phyloP scores from a whole-genome alignment of 2,888 invertebrate genomes.

The Melanotus villosus region DNA sequence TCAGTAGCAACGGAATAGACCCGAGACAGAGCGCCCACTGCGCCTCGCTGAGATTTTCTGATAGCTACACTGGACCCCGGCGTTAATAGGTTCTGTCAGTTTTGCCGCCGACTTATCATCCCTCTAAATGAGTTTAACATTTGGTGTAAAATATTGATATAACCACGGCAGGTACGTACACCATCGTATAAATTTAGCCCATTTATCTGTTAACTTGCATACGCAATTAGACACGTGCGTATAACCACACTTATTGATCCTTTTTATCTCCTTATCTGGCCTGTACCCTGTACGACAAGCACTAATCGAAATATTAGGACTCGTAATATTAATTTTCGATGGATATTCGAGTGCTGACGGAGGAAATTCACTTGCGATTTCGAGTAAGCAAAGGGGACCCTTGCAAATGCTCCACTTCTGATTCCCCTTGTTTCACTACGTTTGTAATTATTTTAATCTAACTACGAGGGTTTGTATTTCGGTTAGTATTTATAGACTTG shows the following conservation, averaged over 20 bases:
- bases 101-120: conserved; percentile 57
- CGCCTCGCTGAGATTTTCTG: conserved; percentile 53
- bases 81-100: conserved; percentile 66
- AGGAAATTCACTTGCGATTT: conserved; percentile 27
- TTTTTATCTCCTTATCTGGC: conserved; percentile 28
- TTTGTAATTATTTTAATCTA: conserved; percentile 64
- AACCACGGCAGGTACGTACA: conserved; percentile 13
- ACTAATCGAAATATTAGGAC: conserved; percentile 29
- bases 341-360: conserved; percentile 11
- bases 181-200: conserved; percentile 4
- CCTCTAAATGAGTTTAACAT: conserved; percentile 56
- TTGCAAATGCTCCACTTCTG: conserved; percentile 55
- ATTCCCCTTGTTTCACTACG: conserved; percentile 63
- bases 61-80: conserved; percentile 55
- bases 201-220: conserved; percentile 5
- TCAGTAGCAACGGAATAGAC: conserved; percentile 58
- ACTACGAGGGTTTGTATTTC: conserved; percentile 54
- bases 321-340: conserved; percentile 22
- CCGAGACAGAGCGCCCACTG: conserved; percentile 51
- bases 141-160: conserved; percentile 61
- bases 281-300: conserved; percentile 17
- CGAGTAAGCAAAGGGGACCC: conserved; percentile 14
- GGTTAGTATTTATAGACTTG: conserved; percentile 58
- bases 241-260: conserved; percentile 36
- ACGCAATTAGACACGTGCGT: conserved; percentile 27